Base-by-base conservation (phyloP, 2,797 vertebrate species). In the Coluber constrictor region DNA sequence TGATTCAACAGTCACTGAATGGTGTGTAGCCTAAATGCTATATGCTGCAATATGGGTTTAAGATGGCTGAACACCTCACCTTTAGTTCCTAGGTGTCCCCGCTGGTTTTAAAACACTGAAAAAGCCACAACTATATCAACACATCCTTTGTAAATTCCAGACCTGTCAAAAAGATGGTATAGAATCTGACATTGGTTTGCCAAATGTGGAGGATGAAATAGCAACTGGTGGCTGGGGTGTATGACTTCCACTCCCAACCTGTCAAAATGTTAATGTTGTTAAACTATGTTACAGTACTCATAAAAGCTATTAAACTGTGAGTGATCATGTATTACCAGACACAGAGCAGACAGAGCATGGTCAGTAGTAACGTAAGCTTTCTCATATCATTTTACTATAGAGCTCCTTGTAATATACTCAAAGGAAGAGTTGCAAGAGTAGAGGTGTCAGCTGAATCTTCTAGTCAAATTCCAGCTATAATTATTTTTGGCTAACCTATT, bases 121-220 rank as follows among this genome's bases (percentile, higher is more conserved):
- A 91, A 56, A 92, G 56, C n/a, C 37, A 25, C 55, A 74, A 79
- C 43, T 47, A 29, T 8, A 47, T 87, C 18, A 66, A 74, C 94
- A 94, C 57, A 8, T 47, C 51, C 57, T 92, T 93, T 55, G 79
- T 43, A 88, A 95, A 37, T 59, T 86, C 8, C 54, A 59, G 1
- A 63, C 56, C 5, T 32, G 10, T 79, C 94, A 23, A 92, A 86
- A 88, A 90, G 37, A 92, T 27, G 37, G 32, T 57, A 57, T 29
- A n/a, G 92, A 87, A 66, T 32, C 88, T 94, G 56, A 89, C 29
- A 51, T 92, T 95, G 94, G 89, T 95, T 88, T 92, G 86, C 29
- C 13, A 56, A 95, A 92, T 92, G 4, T 12, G 92, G 61, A 18
- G 59, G 57, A 94, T 93, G 93, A 83, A 90, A 16, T 43, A 93